Conservation (phyloP, 2,113 vertebrate species). For the Hyla sarda region DNA sequence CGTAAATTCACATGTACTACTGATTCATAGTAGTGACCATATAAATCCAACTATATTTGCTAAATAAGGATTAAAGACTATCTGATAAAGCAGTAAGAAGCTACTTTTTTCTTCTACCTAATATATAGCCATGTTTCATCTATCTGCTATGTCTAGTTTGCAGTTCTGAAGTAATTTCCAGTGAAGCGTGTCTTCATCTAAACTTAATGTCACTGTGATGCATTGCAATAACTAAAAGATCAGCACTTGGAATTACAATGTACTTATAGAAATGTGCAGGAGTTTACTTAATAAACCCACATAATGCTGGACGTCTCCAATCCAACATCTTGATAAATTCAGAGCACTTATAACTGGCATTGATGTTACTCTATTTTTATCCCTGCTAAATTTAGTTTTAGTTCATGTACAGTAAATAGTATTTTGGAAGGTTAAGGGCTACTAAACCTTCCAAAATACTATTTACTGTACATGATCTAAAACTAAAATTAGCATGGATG, state of each 20-base stretch:
- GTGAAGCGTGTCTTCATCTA: constrained; percentile 17
- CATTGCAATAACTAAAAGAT: constrained; percentile 32
- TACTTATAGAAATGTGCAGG: constrained; percentile 17
- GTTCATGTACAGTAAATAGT: not conserved
- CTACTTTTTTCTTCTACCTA: not conserved
- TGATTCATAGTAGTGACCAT: not conserved
- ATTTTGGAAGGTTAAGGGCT: too few species aligned
- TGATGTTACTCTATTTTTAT: too few species aligned
- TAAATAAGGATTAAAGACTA: not conserved
- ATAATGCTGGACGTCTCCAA: not conserved
- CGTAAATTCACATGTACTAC: too few species aligned
- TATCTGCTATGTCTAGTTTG: not conserved
- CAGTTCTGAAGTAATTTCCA: not conserved
- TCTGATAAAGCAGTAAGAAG: not conserved
- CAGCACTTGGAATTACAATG: constrained; percentile 12
- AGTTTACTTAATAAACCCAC: constrained; percentile 13
- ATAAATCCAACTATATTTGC: not conserved
- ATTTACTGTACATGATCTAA: too few species aligned
- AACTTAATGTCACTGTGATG: constrained; percentile 40
- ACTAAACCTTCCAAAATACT: too few species aligned
- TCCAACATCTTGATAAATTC: not conserved
- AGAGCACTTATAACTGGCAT: too few species aligned
- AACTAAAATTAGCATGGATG: too few species aligned
- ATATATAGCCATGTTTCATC: not conserved
- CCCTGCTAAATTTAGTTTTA: too few species aligned